Evolutionary conservation across 2,888 invertebrate species (phyloP).

Genomic region (Eristalis pertinax): DNA sequence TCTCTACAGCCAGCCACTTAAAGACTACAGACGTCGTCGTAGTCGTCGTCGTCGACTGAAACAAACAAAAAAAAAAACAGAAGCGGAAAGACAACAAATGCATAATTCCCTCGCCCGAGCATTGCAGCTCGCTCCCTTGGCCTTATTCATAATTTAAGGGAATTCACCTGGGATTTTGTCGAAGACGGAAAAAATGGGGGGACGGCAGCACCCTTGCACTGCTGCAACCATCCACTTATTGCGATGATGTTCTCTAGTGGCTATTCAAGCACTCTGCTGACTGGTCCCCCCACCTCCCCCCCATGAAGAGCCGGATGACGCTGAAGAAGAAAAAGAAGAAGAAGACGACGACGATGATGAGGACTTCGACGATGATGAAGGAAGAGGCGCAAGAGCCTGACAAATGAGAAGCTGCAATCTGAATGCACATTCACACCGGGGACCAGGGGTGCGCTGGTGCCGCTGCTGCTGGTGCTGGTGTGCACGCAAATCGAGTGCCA

Average conservation of each 20-base stretch:
- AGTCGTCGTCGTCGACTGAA: too few relatives aligned
- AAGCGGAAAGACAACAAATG: conserved; percentile 15
- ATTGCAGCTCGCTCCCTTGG: not conserved
- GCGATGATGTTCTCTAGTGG: conserved; percentile 68
- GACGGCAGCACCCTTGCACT: conserved; percentile 52
- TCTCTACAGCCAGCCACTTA: conserved; percentile 52
- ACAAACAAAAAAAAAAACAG: too few relatives aligned
- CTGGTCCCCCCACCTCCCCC: conserved; percentile 16
- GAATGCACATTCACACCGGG: too few relatives aligned
- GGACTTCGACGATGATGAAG: conserved; percentile 4
- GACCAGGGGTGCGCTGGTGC: too few relatives aligned
- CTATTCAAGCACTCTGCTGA: conserved; percentile 63
- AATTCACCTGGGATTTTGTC: conserved; percentile 64
- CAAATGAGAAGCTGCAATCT: not conserved
- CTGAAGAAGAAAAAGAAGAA: not conserved
- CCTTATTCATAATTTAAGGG: conserved; percentile 59
- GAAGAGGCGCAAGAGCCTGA: not conserved
- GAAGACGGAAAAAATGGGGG: conserved; percentile 24
- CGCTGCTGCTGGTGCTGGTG: not conserved
- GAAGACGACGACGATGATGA: not conserved
- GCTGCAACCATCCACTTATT: conserved; percentile 56
- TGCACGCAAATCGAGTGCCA: conserved; percentile 59
- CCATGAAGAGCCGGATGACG: conserved; percentile 18
- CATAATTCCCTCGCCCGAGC: conserved; percentile 2
- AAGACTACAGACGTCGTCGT: conserved; percentile 51